Evolutionary conservation across 2,113 vertebrate species (phyloP), one percentile per base, ranked within the genome.

Genomic region (Xerus inauris): DNA sequence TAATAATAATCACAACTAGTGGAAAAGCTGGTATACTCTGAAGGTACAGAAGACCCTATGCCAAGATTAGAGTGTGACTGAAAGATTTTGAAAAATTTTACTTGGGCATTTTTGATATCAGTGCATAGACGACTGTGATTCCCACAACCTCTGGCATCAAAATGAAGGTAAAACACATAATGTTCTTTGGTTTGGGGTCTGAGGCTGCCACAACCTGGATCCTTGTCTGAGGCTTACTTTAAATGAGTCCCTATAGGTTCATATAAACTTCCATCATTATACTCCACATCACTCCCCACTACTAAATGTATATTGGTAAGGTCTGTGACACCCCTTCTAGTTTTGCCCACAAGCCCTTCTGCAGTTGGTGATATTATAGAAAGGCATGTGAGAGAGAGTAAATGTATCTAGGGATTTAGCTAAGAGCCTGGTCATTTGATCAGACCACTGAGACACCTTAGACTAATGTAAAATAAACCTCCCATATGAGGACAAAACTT

Each of bases 151-250:
- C 1, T 35, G 45, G 79, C 19, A 49, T 11, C 38, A 59, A 62
- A 69, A 80, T 47, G 10, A 80, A 2, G 1, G 16, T 47, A 81
- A 80, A 51, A 28, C 2, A 76, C 22, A 8, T 42, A 51, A 64
- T 38, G 26, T 13, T 69, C 5, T 89, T 17, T 57, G n/a, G 22
- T 51, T 84, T 49, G 8, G 14, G 1, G 5, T 71, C 32, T 65
- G 51, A 88, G 32, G 10, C 5, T 5, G 16, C 7, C 1, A 8
- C 4, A 2, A 30, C 12, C 5, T 13, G 11, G 19, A 35, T 6
- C 0, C 22, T 79, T 79, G 10, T 42, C 73, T 35, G 22, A 51
- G n/a, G 5, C 16, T 4, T 28, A 13, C 22, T 32, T 30, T 32
- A 13, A 22, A 26, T 35, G 28, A 32, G 7, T 28, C 20, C 24